A percentile compares a stretch with the other conserved stretches of the same genome.
These are phyloP conservation scores for Archilochus colubris DNA, from an alignment of 2,113 vertebrate genomes.

Conservation along the genomic window DNA sequence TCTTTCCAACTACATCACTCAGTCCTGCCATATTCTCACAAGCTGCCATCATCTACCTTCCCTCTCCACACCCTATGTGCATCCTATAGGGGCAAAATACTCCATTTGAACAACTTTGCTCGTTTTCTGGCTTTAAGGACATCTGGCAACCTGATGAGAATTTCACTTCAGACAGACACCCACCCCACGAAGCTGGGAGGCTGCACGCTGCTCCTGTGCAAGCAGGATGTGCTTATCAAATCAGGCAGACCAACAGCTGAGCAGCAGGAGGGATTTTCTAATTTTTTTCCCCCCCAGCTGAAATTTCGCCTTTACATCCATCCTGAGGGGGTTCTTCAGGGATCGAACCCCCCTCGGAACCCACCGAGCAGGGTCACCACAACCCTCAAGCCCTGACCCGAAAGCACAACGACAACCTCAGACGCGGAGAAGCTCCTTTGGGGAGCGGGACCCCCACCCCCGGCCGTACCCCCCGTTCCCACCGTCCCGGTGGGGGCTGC, in stretches of 20 bases:
- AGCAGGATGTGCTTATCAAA: neutral
- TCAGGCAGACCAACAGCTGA: neutral
- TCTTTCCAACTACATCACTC: neutral
- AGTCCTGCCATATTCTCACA: neutral
- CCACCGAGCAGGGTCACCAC: neutral
- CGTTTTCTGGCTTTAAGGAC: neutral
- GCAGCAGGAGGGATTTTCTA: neutral
- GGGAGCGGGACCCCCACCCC: neutral
- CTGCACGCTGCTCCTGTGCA: neutral
- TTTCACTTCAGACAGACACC: neutral
- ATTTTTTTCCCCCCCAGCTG: neutral
- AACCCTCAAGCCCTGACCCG: neutral
- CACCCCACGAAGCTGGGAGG: neutral
- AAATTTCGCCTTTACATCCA: neutral
- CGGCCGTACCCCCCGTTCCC: neutral
- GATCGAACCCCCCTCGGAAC: neutral
- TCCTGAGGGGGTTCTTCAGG: neutral
- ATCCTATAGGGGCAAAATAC: neutral
- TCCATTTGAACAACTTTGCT: too few relatives aligned
- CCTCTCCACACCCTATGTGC: fast-evolving
- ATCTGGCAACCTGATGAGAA: neutral
- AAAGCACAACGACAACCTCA: neutral
- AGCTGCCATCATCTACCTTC: neutral
- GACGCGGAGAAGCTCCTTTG: neutral
- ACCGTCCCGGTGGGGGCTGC: neutral